A percentile compares a stretch with the other conserved stretches of the same genome.
These are phyloP conservation scores for Diloba caeruleocephala DNA, from an alignment of 2,888 invertebrate genomes.

Conservation along the genomic window DNA sequence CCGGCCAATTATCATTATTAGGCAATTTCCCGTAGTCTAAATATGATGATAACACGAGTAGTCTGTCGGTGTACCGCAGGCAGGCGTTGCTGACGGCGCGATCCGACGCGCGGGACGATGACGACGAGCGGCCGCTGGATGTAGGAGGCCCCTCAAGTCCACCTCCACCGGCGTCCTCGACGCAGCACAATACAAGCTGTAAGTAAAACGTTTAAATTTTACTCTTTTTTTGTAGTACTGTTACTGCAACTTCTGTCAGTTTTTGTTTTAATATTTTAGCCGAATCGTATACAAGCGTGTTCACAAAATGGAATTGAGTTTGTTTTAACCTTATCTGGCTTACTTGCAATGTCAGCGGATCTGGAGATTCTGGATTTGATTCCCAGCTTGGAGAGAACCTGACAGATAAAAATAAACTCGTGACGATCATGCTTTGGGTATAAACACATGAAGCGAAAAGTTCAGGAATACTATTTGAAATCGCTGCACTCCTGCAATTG, in stretches of 20 bases:
- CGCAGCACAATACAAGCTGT: constrained; percentile 78
- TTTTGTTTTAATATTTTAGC: constrained; percentile 13
- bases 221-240: no score
- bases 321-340: no score
- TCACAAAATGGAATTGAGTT: no score
- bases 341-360: no score
- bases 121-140: constrained; percentile 95
- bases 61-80: constrained; percentile 91
- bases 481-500: no score
- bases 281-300: no score
- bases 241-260: constrained; percentile 43
- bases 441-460: no score
- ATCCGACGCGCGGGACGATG: constrained; percentile 91
- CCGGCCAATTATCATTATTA: no score
- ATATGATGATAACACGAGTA: constrained; percentile 83
- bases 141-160: constrained; percentile 96
- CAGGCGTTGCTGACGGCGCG: constrained; percentile 94
- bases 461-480: no score
- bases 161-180: constrained; percentile 90
- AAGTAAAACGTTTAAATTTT: constrained; percentile 60
- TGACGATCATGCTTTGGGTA: no score
- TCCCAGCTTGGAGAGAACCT: neutral
- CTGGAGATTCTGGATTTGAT: neutral
- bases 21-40: no score
- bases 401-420: no score